Conservation (phyloP, 2,888 invertebrate species). For the Magallana nippona region DNA sequence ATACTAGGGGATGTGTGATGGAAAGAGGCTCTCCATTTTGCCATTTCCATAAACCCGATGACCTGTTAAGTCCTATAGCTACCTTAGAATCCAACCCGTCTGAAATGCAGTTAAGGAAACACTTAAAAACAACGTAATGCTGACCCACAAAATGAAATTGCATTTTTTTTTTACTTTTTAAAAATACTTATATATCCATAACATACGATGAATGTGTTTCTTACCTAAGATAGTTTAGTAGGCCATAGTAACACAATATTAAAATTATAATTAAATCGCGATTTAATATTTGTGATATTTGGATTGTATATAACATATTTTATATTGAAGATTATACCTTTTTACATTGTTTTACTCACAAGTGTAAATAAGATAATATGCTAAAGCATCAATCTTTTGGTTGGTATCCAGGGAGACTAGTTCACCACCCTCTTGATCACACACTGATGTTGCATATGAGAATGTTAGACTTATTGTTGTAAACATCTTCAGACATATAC, state of each 20-base stretch:
- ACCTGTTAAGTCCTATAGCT: not conserved
- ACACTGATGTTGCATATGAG: not conserved
- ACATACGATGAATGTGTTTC: no score
- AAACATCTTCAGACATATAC: no score
- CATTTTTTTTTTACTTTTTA: no score
- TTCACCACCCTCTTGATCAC: not conserved
- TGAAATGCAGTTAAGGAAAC: not conserved
- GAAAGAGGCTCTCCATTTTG: not conserved
- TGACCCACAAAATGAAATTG: no score
- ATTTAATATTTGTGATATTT: not conserved
- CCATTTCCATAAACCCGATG: not conserved
- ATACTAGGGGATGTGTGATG: not conserved
- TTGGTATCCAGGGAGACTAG: not conserved
- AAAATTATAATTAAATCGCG: not conserved
- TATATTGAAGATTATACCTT: not conserved
- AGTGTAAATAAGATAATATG: not conserved
- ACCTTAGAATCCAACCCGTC: not conserved
- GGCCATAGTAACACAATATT: no score
- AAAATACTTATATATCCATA: no score
- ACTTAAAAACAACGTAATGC: no score
- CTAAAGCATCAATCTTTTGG: not conserved
- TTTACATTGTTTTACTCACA: not conserved
- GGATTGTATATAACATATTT: not conserved
- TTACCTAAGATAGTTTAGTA: no score
- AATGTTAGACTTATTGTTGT: not conserved